A percentile compares a stretch with the other conserved stretches of the same genome.
Evolutionary conservation across 23 tunicate genomes (phyloP).

Genomic region (Trididemnum clinides): DNA sequence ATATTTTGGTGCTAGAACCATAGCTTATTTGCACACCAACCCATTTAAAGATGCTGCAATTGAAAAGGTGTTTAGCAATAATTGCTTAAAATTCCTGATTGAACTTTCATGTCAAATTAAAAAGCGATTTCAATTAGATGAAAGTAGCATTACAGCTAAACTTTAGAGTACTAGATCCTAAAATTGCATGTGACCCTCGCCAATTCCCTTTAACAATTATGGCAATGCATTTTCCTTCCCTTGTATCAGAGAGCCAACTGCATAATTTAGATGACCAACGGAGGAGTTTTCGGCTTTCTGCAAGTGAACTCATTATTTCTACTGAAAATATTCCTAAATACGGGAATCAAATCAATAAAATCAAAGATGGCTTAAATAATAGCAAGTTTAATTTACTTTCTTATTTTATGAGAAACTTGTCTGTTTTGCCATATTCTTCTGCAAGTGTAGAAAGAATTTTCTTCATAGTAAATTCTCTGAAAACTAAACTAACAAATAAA

Average conservation of each 20-base stretch:
- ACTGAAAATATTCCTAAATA: not conserved
- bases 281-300: not conserved
- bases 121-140: not conserved
- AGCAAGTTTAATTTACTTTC: not conserved
- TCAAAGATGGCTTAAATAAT: not conserved
- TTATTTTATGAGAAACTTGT: not conserved
- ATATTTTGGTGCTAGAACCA: not conserved
- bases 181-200: not conserved
- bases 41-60: not conserved
- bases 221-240: not conserved
- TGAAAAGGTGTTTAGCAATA: not conserved
- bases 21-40: not conserved
- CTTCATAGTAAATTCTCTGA: not conserved
- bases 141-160: not conserved
- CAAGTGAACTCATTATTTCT: not conserved
- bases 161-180: not conserved
- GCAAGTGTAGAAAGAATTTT: not conserved
- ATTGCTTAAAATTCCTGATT: not conserved
- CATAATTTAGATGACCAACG: not conserved
- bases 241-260: not conserved
- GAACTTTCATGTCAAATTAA: not conserved
- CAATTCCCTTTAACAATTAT: not conserved
- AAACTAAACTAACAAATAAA: not conserved
- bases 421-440: not conserved
- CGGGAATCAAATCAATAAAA: not conserved